Conservation (phyloP, 1,140 invertebrate species). For the Carcinoscorpius rotundicauda region DNA sequence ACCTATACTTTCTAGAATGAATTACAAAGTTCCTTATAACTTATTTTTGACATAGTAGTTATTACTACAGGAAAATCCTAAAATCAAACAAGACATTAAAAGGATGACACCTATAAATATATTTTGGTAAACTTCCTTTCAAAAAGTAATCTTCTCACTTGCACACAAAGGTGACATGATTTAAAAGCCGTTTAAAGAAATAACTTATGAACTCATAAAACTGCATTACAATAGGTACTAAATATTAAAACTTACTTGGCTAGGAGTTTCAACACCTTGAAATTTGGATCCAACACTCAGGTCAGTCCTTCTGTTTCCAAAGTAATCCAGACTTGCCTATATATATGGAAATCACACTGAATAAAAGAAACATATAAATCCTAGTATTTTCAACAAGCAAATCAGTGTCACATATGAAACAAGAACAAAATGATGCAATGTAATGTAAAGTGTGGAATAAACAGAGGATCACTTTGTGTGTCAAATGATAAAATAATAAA, state of each 20-base stretch:
- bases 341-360: neutral
- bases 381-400: too few species aligned
- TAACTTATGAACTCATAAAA: neutral
- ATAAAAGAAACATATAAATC: too few species aligned
- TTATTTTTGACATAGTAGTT: too few species aligned
- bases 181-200: neutral
- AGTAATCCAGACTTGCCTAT: constrained; percentile 40
- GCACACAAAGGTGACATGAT: neutral
- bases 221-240: constrained; percentile 21
- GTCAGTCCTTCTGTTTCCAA: constrained; percentile 42
- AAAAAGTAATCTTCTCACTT: neutral
- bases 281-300: constrained; percentile 38
- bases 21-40: too few species aligned
- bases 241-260: constrained; percentile 30
- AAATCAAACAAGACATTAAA: neutral
- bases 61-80: neutral
- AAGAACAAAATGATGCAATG: too few species aligned
- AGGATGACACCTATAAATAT: neutral
- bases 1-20: too few species aligned
- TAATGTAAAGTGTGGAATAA: too few species aligned
- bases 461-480: too few species aligned
- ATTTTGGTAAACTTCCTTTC: neutral
- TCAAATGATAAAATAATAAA: neutral
- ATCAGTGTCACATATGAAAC: too few species aligned
- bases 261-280: constrained; percentile 45